Evolutionary conservation across 2,888 invertebrate species (phyloP).

Genomic region (Phengaris arion): DNA sequence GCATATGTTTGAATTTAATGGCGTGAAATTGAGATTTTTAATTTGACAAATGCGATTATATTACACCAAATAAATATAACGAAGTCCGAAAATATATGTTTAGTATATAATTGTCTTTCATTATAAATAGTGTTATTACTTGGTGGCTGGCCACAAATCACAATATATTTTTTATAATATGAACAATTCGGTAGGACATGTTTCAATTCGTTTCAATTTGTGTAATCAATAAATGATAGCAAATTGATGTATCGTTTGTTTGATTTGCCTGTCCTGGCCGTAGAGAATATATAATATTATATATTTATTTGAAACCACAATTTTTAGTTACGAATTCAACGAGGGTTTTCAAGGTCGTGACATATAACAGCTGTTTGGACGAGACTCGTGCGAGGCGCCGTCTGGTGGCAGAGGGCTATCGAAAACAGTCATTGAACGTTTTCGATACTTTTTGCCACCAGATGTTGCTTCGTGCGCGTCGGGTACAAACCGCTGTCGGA

Average conservation of each 20-base stretch:
- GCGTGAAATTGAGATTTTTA: slow-evolving; percentile 30
- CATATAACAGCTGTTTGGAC: too few species aligned
- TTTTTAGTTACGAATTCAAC: not conserved
- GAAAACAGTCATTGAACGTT: too few species aligned
- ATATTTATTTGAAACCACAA: not conserved
- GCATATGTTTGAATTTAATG: not conserved
- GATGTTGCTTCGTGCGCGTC: too few species aligned
- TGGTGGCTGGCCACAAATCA: slow-evolving; percentile 76
- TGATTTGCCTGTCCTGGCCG: slow-evolving; percentile 43
- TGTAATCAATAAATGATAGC: slow-evolving; percentile 76
- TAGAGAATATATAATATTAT: not conserved
- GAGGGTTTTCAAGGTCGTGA: too few species aligned
- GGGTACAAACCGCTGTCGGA: too few species aligned
- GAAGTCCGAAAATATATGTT: slow-evolving; percentile 47
- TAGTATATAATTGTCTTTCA: slow-evolving; percentile 36
- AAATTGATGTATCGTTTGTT: slow-evolving; percentile 58
- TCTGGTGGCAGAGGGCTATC: too few species aligned
- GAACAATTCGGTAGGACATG: slow-evolving; percentile 54
- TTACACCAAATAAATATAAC: slow-evolving; percentile 57
- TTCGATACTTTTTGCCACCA: too few species aligned
- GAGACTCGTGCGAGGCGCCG: too few species aligned
- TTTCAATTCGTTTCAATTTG: slow-evolving; percentile 73
- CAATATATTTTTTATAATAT: slow-evolving; percentile 61
- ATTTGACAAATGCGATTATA: slow-evolving; percentile 42
- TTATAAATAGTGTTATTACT: slow-evolving; percentile 48